phyloP scores from a whole-genome alignment of 2,888 invertebrate species.

The Pediacus dermestoides region DNA sequence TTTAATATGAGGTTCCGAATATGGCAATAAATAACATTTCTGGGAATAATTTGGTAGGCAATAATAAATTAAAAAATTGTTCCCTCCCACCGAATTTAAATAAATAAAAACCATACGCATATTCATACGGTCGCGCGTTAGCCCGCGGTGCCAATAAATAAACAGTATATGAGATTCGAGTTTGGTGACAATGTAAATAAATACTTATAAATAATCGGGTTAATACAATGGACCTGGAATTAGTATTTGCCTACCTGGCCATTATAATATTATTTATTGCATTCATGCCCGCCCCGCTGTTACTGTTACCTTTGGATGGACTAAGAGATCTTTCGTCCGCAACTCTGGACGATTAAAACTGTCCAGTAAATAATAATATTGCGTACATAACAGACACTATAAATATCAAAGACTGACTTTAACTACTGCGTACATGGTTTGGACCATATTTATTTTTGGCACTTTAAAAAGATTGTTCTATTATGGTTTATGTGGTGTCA shows the following conservation, averaged over 20 bases:
- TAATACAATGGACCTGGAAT: conserved; percentile 40
- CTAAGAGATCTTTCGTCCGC: no score
- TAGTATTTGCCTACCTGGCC: conserved; percentile 44
- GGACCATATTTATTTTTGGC: no score
- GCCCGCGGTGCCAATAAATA: conserved; percentile 31
- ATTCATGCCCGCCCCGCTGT: conserved; percentile 21
- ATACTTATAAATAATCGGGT: conserved; percentile 43
- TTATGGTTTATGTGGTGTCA: no score
- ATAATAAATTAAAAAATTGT: conserved; percentile 34
- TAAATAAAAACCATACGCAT: conserved; percentile 35
- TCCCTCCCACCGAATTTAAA: conserved; percentile 36
- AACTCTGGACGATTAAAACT: no score
- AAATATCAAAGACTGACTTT: no score
- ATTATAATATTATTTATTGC: conserved; percentile 42
- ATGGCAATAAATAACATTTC: no score
- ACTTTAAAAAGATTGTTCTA: no score
- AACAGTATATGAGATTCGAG: conserved; percentile 32
- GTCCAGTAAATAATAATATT: no score
- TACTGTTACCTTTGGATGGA: no score
- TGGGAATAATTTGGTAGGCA: conserved; percentile 34
- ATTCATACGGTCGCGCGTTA: conserved; percentile 23
- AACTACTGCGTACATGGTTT: no score
- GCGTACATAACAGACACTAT: no score
- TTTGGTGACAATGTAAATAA: conserved; percentile 44
- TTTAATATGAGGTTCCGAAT: no score